A percentile compares a stretch with the other conserved stretches of the same genome.
Evolutionary conservation across 2,888 invertebrate species (phyloP).

Genomic region (Thumatha senex): DNA sequence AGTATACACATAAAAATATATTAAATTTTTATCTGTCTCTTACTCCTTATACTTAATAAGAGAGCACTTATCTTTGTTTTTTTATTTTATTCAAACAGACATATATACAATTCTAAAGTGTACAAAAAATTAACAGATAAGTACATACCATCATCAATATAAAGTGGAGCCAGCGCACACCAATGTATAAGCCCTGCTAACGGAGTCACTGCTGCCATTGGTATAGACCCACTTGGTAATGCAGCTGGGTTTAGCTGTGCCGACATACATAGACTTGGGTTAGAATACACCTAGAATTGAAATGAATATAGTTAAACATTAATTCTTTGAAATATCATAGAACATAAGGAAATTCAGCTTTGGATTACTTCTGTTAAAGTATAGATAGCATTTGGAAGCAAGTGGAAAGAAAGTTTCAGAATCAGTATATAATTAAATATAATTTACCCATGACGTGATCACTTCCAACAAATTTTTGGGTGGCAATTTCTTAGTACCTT

Average conservation of each 20-base stretch:
- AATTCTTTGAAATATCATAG: background rate
- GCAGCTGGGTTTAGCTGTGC: constrained; percentile 86
- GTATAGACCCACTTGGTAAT: constrained; percentile 90
- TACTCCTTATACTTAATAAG: too few species aligned
- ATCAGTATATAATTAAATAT: background rate
- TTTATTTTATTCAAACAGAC: too few species aligned
- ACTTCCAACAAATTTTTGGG: constrained; percentile 87
- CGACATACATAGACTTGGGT: constrained; percentile 86
- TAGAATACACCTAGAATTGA: constrained; percentile 80
- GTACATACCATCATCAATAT: constrained; percentile 51
- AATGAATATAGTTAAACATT: background rate
- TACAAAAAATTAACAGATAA: too few species aligned
- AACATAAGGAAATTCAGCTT: too few species aligned
- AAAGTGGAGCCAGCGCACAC: constrained; percentile 88
- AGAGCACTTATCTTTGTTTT: too few species aligned
- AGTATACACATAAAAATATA: too few species aligned
- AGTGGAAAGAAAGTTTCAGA: too few species aligned
- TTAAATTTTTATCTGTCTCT: too few species aligned
- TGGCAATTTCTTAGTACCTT: constrained; percentile 74
- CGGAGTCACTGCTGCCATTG: constrained; percentile 92
- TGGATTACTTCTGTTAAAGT: too few species aligned
- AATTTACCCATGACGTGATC: constrained; percentile 86
- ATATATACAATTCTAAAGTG: too few species aligned
- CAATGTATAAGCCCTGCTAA: constrained; percentile 91
- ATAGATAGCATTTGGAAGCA: too few species aligned